Evolutionary conservation across 2,797 vertebrate species (phyloP).

Genomic region (Scarus forsteni): DNA sequence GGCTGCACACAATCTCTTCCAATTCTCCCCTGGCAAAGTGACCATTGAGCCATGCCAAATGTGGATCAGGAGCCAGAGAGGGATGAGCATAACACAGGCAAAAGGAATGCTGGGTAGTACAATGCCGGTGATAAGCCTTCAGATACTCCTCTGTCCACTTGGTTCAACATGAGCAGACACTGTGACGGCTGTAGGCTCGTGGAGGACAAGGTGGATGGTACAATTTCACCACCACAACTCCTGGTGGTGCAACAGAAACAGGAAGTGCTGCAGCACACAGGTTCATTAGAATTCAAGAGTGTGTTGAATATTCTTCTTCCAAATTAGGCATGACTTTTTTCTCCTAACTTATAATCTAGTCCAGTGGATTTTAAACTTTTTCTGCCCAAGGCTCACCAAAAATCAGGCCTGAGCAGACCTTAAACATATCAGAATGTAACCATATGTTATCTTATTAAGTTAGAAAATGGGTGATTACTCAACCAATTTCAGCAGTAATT

Average conservation of each 20-base stretch:
- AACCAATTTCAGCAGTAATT: no score
- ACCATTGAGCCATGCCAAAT: conserved; percentile 77
- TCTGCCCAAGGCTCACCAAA: no score
- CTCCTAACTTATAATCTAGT: no score
- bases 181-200: conserved; percentile 39
- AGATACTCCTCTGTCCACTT: conserved; percentile 63
- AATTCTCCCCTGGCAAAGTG: conserved; percentile 74
- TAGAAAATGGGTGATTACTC: no score
- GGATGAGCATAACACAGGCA: conserved; percentile 64
- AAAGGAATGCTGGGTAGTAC: conserved; percentile 73
- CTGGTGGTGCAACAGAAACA: conserved; percentile 30
- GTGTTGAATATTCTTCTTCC: no score
- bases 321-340: no score
- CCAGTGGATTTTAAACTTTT: no score
- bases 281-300: no score
- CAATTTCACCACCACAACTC: conserved; percentile 8
- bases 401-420: no score
- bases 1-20: conserved; percentile 70
- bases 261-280: conserved; percentile 1
- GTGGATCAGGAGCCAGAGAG: conserved; percentile 70
- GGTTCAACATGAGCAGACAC: conserved; percentile 58
- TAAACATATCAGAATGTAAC: no score
- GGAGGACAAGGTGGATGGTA: conserved; percentile 34
- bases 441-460: no score
- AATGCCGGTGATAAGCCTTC: conserved; percentile 67